Evolutionary conservation across 2,113 vertebrate species (phyloP).

Genomic region (Pseudorhombus dupliciocellatus): DNA sequence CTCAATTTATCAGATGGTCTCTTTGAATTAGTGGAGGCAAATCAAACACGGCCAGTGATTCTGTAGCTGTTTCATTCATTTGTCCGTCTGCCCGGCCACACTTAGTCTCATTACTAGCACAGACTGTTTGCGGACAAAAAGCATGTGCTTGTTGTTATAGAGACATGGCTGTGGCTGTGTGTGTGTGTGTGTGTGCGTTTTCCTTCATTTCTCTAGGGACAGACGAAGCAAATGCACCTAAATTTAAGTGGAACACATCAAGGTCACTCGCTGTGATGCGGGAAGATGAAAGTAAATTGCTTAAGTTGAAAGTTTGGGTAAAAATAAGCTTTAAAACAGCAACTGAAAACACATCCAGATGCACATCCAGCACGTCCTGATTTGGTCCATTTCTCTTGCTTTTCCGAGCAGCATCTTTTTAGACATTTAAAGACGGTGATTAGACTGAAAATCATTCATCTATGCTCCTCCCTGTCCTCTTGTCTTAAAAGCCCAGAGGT

Average conservation of each 20-base stretch:
- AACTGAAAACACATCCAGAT: slow-evolving; percentile 11
- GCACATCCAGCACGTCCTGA: neutral
- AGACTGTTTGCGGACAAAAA: slow-evolving; percentile 49
- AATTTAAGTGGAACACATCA: slow-evolving; percentile 39
- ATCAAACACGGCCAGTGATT: slow-evolving; percentile 71
- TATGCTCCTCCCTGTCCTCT: slow-evolving; percentile 53
- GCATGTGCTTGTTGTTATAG: slow-evolving; percentile 45
- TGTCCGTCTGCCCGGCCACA: slow-evolving; percentile 62
- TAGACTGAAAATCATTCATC: slow-evolving; percentile 60
- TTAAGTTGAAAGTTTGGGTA: slow-evolving; percentile 30
- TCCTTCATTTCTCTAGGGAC: slow-evolving; percentile 20
- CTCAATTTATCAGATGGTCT: slow-evolving; percentile 74
- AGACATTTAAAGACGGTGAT: slow-evolving; percentile 60
- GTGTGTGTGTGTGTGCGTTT: neutral
- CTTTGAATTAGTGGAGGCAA: slow-evolving; percentile 75
- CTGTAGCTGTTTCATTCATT: slow-evolving; percentile 73
- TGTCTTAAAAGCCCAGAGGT: slow-evolving; percentile 61
- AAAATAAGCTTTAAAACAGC: slow-evolving; percentile 39
- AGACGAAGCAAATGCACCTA: slow-evolving; percentile 23
- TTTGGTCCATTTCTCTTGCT: slow-evolving; percentile 38
- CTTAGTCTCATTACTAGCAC: slow-evolving; percentile 65
- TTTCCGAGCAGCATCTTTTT: slow-evolving; percentile 36
- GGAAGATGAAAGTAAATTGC: slow-evolving; percentile 51
- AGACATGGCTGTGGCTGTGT: slow-evolving; percentile 2
- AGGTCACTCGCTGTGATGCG: slow-evolving; percentile 40